Base-by-base conservation (phyloP, 1,140 invertebrate species). In the Sinonovacula constricta region DNA sequence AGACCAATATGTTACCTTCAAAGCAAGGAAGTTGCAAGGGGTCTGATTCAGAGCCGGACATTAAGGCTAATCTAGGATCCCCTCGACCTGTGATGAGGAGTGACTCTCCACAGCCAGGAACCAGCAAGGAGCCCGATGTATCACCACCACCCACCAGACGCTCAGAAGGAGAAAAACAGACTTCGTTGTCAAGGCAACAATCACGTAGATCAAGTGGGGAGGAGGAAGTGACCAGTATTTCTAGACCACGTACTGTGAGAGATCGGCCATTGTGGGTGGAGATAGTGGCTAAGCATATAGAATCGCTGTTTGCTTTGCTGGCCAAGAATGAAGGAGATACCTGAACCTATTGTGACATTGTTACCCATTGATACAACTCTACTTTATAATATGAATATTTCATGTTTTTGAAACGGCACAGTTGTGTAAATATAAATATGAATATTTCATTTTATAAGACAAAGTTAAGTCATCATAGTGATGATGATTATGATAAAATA, bases 221-320 rank as follows among this genome's bases (percentile, higher is more conserved):
- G 30, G 67, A 67, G 30, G 68, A 60, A 34, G 65, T 62, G 49
- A 53, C 62, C 18, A 67, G 62, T 14, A 57, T 62, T n/a, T 77
- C 60, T 15, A 22, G 66, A 10, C 45, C 66, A 22, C 39, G 39
- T 18, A n/a, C n/a, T n/a, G 18, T 45, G 0, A 54, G 80, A 39
- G 85, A 87, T 53, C 78, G 82, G 30, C 84, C 85, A 31, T 83
- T 79, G 36, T 71, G 80, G 36, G 79, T 88, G 3, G 87, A 88
- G 60, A 71, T 81, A 18, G 86, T 88, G 26, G 84, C 84, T 24
- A 83, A 83, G 56, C 83, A 87, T 63, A 86, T 88, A 53, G 86
- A 88, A 79, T 75, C 80, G 39, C 74, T 88, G 36, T 85, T 88
- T 79, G 56, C 49, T 54, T 39, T 88, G 15, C 78, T 87, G 45